These are phyloP conservation scores for Eulimnadia texana DNA, from an alignment of 1,140 invertebrate species.

Conservation along the genomic window DNA sequence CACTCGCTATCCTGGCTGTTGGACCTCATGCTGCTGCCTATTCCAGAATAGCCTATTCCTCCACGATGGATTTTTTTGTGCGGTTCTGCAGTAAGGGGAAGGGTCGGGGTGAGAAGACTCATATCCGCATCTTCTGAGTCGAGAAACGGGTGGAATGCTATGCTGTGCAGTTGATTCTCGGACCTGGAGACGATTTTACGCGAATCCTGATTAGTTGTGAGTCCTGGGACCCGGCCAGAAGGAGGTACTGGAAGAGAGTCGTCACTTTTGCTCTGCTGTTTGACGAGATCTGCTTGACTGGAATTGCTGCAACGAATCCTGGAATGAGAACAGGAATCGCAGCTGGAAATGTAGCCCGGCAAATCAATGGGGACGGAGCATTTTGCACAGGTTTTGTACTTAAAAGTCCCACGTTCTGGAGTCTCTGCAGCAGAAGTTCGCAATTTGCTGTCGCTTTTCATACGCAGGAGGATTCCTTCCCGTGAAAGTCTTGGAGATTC, in stretches of 20 bases:
- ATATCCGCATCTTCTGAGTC: constrained; percentile 2
- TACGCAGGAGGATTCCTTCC: neutral
- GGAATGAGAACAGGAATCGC: neutral
- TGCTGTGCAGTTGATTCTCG: constrained; percentile 12
- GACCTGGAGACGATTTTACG: constrained; percentile 5
- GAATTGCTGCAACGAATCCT: neutral
- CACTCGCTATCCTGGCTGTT: constrained; percentile 9
- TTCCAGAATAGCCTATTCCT: neutral
- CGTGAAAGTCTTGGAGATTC: neutral
- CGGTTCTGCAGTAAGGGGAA: neutral
- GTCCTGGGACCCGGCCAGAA: neutral
- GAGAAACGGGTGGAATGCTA: constrained; percentile 4
- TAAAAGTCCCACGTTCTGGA: neutral
- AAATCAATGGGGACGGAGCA: constrained; percentile 10
- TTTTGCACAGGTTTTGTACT: constrained; percentile 1
- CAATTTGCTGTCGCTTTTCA: constrained; percentile 10
- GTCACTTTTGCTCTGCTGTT: constrained; percentile 6
- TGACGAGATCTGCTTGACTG: neutral
- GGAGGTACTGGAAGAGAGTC: neutral
- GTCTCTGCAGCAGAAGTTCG: neutral
- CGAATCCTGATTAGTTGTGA: neutral
- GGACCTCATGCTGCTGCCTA: constrained; percentile 1
- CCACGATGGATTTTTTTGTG: neutral
- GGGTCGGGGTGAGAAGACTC: neutral
- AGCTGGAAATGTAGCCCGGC: constrained; percentile 9